Base-by-base conservation (phyloP, 2,797 vertebrate species). In the Danio kyathit region DNA sequence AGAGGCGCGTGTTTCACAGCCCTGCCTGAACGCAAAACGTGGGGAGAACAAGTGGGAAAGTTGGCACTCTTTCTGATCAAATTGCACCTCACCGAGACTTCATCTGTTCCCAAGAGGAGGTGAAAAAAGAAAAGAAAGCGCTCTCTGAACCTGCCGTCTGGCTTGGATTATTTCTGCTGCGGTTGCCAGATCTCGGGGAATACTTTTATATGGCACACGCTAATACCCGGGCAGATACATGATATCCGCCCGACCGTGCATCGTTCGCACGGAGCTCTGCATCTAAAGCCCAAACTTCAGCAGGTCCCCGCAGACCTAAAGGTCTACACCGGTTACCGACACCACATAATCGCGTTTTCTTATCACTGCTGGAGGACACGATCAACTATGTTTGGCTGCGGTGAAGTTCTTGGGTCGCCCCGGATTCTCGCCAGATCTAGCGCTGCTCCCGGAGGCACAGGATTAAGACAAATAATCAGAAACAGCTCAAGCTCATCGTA, bases 331-430 rank as follows among this genome's bases (percentile, higher is more conserved):
- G 17, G 52, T 61, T 54, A 16, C 19, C 41, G 38, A 40, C 57
- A 19, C 52, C 12, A 76, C 64, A 52, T 29, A 49, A 16, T 73
- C 43, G 60, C 16, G 61, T 57, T 73, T 80, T 46, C 59, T 63
- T 21, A 54, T 79, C 41, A 52, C 38, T 46, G 54, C 57, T 61
- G 67, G 70, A 44, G 69, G 56, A 77, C 72, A 86, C 56, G 66
- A 81, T 71, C 21, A 81, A 85, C 61, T 89, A 98, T 97, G 96
- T 90, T 93, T 90, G 93, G 92, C 87, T 90, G 93, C 79, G 92
- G 91, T 79, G 88, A 91, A 88, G 91, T 90, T 89, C 83, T 92
- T 89, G 91, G 93, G 83, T 88, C 94, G 75, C 86, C 87, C 74
- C 91, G 93, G 88, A 92, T 91, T 81, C 85, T 88, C 84, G 87